Conservation (phyloP, 2,888 invertebrate genomes). For the Muschampia plurimacula region DNA sequence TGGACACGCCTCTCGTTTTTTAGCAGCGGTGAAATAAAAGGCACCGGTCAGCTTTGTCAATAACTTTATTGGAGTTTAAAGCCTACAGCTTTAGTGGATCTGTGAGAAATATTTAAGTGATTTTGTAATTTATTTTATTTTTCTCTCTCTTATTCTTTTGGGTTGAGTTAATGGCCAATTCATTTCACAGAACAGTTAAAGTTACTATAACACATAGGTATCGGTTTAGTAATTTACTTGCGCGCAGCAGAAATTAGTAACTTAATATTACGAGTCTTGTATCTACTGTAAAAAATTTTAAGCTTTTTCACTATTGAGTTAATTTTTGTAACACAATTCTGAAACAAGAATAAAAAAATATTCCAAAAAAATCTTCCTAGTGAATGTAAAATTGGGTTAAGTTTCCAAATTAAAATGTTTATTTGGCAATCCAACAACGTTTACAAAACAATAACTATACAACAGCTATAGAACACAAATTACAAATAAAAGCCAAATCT, state of each 20-base stretch:
- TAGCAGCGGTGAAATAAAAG: constrained; percentile 56
- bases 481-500: too few relatives aligned
- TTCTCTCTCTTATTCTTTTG: neutral
- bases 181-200: neutral
- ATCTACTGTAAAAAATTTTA: too few relatives aligned
- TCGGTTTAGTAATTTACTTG: neutral
- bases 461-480: too few relatives aligned
- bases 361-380: neutral
- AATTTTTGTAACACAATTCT: too few relatives aligned
- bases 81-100: constrained; percentile 12
- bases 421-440: too few relatives aligned
- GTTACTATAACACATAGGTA: neutral
- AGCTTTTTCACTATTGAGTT: too few relatives aligned
- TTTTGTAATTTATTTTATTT: neutral
- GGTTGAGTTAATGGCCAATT: neutral
- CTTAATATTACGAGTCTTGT: too few relatives aligned
- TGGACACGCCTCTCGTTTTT: constrained; percentile 69
- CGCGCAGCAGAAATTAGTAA: too few relatives aligned
- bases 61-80: constrained; percentile 31
- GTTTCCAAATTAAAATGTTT: too few relatives aligned
- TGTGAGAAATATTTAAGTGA: neutral
- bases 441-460: too few relatives aligned
- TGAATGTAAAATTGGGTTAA: neutral
- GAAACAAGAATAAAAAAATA: neutral
- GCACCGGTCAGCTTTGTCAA: constrained; percentile 35